These are phyloP conservation scores for Watsonalla cultraria DNA, from an alignment of 2,888 invertebrate genomes.

Conservation along the genomic window DNA sequence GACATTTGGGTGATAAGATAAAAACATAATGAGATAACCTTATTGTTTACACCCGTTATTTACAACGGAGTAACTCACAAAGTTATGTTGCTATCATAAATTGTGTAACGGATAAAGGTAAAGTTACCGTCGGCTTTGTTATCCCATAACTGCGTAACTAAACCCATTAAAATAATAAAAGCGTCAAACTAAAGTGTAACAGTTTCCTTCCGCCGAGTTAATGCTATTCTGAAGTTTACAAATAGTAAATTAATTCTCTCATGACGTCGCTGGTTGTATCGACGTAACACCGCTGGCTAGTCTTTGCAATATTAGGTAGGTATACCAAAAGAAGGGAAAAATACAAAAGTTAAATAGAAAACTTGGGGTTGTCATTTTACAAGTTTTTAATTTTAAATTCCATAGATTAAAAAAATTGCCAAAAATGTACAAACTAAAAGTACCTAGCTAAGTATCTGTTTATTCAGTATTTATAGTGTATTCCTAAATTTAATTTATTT, in stretches of 20 bases:
- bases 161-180: constrained; percentile 39
- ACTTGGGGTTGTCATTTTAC: not conserved
- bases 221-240: constrained; percentile 17
- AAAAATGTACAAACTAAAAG: no score
- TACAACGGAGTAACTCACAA: constrained; percentile 1
- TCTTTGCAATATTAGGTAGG: no score
- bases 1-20: not conserved
- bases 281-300: no score
- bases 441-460: no score
- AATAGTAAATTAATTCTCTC: not conserved
- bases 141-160: constrained; percentile 35
- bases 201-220: constrained; percentile 14
- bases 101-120: constrained; percentile 21
- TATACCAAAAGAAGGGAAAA: no score
- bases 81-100: constrained; percentile 14
- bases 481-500: not conserved
- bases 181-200: constrained; percentile 25
- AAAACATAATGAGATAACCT: constrained; percentile 2
- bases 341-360: no score
- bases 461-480: no score
- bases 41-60: constrained; percentile 1
- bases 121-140: constrained; percentile 23
- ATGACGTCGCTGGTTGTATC: not conserved
- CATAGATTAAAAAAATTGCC: no score
- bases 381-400: no score